Conservation (phyloP, 2,888 invertebrate genomes). For the Heliothis peltigera region DNA sequence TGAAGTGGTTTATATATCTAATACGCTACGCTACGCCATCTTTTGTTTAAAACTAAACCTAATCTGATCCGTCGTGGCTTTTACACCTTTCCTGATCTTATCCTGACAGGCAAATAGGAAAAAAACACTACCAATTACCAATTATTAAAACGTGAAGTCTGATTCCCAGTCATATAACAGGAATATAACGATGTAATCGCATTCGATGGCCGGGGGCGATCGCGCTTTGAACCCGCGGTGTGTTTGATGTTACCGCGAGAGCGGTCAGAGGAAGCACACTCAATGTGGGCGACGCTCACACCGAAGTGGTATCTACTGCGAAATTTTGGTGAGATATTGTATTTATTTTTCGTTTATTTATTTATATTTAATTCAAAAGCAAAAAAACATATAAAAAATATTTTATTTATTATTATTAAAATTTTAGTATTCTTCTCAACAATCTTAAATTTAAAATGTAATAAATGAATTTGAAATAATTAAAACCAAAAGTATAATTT, state of each 20-base stretch:
- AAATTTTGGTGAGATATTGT: background rate
- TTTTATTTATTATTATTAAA: too few species aligned
- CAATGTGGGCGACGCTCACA: slow-evolving; percentile 64
- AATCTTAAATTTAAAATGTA: too few species aligned
- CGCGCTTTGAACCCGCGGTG: slow-evolving; percentile 76
- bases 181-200: slow-evolving; percentile 61
- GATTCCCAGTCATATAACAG: slow-evolving; percentile 50
- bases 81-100: slow-evolving; percentile 45
- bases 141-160: slow-evolving; percentile 55
- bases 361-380: too few species aligned
- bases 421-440: too few species aligned
- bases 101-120: slow-evolving; percentile 36
- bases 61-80: slow-evolving; percentile 18
- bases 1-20: too few species aligned
- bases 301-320: slow-evolving; percentile 56
- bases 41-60: background rate
- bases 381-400: too few species aligned
- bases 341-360: too few species aligned
- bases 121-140: slow-evolving; percentile 49
- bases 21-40: background rate
- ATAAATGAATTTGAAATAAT: too few species aligned
- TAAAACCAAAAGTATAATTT: too few species aligned
- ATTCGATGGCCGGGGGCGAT: slow-evolving; percentile 66
- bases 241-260: slow-evolving; percentile 77
- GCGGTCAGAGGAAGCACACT: slow-evolving; percentile 73